Base-by-base conservation (phyloP, 2,888 invertebrate genomes). In the Poecilobothrus nobilitatus region DNA sequence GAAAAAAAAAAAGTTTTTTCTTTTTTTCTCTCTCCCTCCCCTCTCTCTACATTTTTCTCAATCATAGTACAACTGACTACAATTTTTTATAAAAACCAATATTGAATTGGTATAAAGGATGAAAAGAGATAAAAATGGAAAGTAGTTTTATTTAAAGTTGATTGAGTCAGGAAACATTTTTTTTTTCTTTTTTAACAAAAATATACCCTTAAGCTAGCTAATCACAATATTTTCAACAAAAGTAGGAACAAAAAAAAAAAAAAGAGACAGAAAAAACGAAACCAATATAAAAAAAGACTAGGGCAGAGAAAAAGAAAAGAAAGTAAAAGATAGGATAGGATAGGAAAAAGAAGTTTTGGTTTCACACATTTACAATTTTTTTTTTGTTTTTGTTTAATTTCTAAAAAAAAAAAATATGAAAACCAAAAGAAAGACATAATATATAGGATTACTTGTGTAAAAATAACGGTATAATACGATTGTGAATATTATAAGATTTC, bases 401-500 rank as follows among this genome's bases (percentile, higher is more conserved):
- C 18, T 12, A 53, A 18, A 15, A 12, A 6, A 18, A 12, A 53
- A 2, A 2, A 18, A n/a, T 18, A 53, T 53, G 53, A 37, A 37
- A 37, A 37, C 15, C 53, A 53, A 12, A 27, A 27, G 27, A 5
- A 27, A 27, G 27, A 27, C 27, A 27, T 27, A 27, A 27, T 27
- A 5, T 27, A 27, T 27, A 27, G 27, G 27, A 18, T 6, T 53
- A 53, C 15, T 53, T 18, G 18, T 53, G 18, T 53, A 53, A 18
- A 53, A 53, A 53, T 6, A 53, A 53, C 53, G 15, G 53, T 53
- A 15, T 53, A 53, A 53, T 53, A 18, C 18, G n/a, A 53, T 44
- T 53, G 53, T 53, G 18, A 53, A 53, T 53, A 18, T 53, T 53
- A 53, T 53, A 53, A 53, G 53, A 53, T 53, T 53, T 53, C 53